Evolutionary conservation across 1,140 invertebrate species (phyloP), one percentile per base, ranked within the genome.

Genomic region (Papilio polytes): DNA sequence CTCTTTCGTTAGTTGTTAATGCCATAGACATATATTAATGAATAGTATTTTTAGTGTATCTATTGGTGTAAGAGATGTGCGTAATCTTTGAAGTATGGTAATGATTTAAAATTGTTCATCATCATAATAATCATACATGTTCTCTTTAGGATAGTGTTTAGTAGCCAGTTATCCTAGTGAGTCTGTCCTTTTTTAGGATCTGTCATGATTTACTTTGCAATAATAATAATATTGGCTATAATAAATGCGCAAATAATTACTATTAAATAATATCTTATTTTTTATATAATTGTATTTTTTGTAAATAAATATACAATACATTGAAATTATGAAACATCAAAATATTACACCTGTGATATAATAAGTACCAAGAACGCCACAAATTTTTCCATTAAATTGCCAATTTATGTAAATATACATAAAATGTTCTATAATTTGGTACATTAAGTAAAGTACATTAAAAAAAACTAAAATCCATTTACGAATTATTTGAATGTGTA

Each of bases 331-430:
- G 20, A 53, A 76, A 46, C 74, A 76, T 76, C 48, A 76, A 76
- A 53, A 53, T 31, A 53, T 46, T 76, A 76, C 74, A 76, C 74
- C 74, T 76, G 74, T 76, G 74, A 76, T 76, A 76, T 74, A 48
- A 63, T 78, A 78, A 31, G 77, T 78, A 78, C 77, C 77, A 78
- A 78, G 77, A 66, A 20, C 18, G 53, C 77, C 36, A 66, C 77
- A 48, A 78, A 78, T 63, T 46, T 63, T 44, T 63, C 41, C 56
- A 78, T 36, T 66, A 78, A 46, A 78, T 66, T 41, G 56, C 77
- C n/a, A 70, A 78, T 78, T 78, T 78, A 78, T 78, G 77, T 78
- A 78, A 78, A 78, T 78, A 46, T 78, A 78, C 77, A 78, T 78
- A 78, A 78, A 78, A 78, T 66, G 26, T 77, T 59, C 22, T 78